Base-by-base conservation (phyloP, 2,888 invertebrate genomes). In the Horisme vitalbata region DNA sequence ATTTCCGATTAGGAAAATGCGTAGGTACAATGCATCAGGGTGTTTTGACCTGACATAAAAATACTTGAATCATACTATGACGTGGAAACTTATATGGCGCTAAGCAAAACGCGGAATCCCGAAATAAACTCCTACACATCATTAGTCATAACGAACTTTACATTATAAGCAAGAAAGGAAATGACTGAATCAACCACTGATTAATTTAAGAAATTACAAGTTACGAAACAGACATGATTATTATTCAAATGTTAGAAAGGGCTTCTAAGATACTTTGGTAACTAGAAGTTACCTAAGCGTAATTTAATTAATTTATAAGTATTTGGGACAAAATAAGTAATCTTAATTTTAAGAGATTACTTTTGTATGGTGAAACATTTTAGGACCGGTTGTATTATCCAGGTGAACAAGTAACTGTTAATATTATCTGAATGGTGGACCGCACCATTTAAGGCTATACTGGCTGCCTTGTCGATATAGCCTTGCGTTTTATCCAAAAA, bases 51-150 rank as follows among this genome's bases (percentile, higher is more conserved):
- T 12, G 23, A 5, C 14, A 24, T 43, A 44, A 36, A 46, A 20
- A 38, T 35, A 24, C 13, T 36, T 54, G 56, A 53, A 28, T 56
- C 52, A 56, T 47, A 31, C 18, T 32, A 12, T 36, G 39, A 30
- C 35, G 11, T 38, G 32, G 24, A 41, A 30, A 46, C 45, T 44
- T 26, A 31, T 24, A 26, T 9, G 20, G 20, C 30, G 33, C 45
- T 32, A 45, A 31, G 41, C 18, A 39, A 39, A 47, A 24, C 28
- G 27, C 15, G 41, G 38, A 56, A 54, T 36, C 52, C 45, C 46
- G 47, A 54, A 45, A 50, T 54, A 52, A 53, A 51, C 44, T 41
- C 52, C 49, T 33, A 57, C 54, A 32, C 41, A 45, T 18, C 33
- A 15, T 33, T 41, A 38, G 35, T 44, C 43, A 48, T 48, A 28